These are phyloP conservation scores for Oreohelix idahoensis DNA, from an alignment of 1,140 invertebrate species.

Conservation along the genomic window DNA sequence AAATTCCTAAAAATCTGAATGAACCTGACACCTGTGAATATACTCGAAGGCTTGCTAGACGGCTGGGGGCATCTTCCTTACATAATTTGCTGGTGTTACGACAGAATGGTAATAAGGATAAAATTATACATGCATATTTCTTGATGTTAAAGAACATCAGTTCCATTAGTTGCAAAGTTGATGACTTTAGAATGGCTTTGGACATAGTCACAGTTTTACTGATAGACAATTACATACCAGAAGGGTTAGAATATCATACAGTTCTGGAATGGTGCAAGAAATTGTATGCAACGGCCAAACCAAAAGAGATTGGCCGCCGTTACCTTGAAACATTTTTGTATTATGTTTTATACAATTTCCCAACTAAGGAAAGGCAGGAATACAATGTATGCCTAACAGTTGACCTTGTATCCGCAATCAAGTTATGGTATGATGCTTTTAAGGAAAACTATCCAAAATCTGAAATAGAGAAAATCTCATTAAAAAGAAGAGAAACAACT, in stretches of 20 bases:
- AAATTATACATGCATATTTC: neutral
- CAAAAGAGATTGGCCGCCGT: neutral
- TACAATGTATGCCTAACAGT: neutral
- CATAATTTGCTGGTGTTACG: conserved; percentile 22
- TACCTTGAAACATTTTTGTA: conserved; percentile 15
- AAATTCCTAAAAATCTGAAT: conserved; percentile 15
- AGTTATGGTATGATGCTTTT: conserved; percentile 10
- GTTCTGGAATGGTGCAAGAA: conserved; percentile 20
- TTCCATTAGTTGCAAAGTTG: neutral
- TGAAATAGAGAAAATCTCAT: neutral
- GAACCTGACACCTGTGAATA: conserved; percentile 35
- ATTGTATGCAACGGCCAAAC: neutral
- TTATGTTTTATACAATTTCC: conserved; percentile 27
- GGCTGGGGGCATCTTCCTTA: conserved; percentile 33
- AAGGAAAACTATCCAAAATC: conserved; percentile 25
- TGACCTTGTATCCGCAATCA: neutral
- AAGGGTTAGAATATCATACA: neutral
- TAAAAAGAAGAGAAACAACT: conserved; percentile 22
- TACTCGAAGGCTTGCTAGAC: conserved; percentile 25
- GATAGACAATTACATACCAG: neutral
- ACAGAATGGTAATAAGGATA: conserved; percentile 65
- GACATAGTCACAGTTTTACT: neutral
- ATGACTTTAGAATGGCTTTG: conserved; percentile 8
- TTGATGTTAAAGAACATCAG: conserved; percentile 37
- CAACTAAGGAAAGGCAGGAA: conserved; percentile 17